phyloP scores from a whole-genome alignment of 2,888 invertebrate genomes.

The Drosophila kanekoi region DNA sequence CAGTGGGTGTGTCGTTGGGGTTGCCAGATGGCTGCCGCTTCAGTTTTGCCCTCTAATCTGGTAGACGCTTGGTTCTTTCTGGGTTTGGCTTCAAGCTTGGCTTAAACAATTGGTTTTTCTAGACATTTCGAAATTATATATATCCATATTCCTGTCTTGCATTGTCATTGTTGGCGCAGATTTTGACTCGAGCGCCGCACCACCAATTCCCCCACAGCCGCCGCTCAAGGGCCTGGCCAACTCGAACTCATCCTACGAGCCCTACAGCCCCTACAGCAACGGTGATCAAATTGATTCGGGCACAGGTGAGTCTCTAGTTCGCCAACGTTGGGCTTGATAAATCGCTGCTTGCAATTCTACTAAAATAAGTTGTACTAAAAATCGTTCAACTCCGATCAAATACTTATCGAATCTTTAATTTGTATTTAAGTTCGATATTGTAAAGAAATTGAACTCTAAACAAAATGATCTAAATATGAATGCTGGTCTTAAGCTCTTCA shows the following conservation, averaged over 20 bases:
- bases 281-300: constrained; percentile 45
- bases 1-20: constrained; percentile 45
- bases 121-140: constrained; percentile 48
- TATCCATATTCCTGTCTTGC: constrained; percentile 38
- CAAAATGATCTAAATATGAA: no score
- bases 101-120: constrained; percentile 48
- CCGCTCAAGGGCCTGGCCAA: constrained; percentile 87
- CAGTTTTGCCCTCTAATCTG: constrained; percentile 21
- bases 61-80: constrained; percentile 33
- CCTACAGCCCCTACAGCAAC: constrained; percentile 79
- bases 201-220: constrained; percentile 87
- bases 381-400: neutral
- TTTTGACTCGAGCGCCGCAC: constrained; percentile 80
- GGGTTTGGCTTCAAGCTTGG: constrained; percentile 14
- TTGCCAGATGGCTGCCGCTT: constrained; percentile 19
- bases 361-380: constrained; percentile 19
- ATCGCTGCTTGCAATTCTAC: constrained; percentile 17
- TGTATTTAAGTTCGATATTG: neutral
- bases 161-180: constrained; percentile 73
- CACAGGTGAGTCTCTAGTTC: constrained; percentile 46
- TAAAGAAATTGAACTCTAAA: no score
- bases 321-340: constrained; percentile 2
- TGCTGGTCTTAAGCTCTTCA: no score
- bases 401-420: neutral
- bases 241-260: constrained; percentile 84